Evolutionary conservation across 2,113 vertebrate species (phyloP), one percentile per base, ranked within the genome.

Genomic region (Zeus faber): DNA sequence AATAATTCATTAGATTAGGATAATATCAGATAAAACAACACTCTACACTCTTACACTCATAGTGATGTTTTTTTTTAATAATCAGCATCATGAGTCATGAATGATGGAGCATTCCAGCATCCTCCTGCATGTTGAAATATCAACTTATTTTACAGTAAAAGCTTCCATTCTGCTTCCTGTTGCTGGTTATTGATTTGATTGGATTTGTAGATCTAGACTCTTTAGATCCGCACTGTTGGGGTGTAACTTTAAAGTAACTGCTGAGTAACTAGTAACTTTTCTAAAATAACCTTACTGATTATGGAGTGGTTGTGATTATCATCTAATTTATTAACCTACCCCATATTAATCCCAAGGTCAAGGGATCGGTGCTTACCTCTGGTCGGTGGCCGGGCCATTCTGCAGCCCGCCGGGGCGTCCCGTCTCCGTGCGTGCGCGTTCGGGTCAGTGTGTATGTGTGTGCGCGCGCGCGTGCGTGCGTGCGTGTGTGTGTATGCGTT

Each of bases 331-430:
- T 29, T 29, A 5, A 5, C 9, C 9, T 29, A 5, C 9, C 27
- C 4, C 27, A 5, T 4, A 1, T 9, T 6, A 31, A 31, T 31
- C 7, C 29, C 7, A 31, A 2, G 29, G 29, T 6, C 7, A 6
- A 31, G 33, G 8, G 33, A 10, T 35, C n/a, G 3, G 47, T 7
- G 25, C 79, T 84, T 84, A 91, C 89, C 88, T 89, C 87, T 82
- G 75, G 88, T 82, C 55, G 77, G 78, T 66, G 76, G 77, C 68
- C 78, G 89, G 77, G 89, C 89, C 89, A 91, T 91, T 45, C 68
- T 83, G 80, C 26, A 33, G 45, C 35, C 59, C 25, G 49, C 41
- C 49, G 45, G 33, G 56, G 47, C 27, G 64, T 71, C 68, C 68
- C 27, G 56, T 26, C 49, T 27, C 29, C 17, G 11, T 18, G 10